Evolutionary conservation across 2,113 vertebrate genomes (phyloP).

Genomic region (Rhinogobius similis): DNA sequence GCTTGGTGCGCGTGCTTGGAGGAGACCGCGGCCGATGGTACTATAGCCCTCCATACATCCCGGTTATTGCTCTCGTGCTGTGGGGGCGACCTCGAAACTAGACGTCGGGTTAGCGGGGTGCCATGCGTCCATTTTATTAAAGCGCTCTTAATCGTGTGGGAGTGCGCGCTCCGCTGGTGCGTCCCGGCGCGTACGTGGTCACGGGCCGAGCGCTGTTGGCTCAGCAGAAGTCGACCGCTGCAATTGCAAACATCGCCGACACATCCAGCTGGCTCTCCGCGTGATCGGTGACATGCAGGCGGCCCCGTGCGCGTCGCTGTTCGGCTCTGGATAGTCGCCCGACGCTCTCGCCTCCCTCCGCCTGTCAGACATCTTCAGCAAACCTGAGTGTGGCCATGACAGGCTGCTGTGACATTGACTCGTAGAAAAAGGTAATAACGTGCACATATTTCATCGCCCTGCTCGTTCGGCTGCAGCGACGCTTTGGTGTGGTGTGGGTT

Average conservation of each 20-base stretch:
- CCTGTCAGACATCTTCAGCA: conserved; percentile 25
- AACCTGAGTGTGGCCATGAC: conserved; percentile 27
- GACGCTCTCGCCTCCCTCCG: conserved; percentile 24
- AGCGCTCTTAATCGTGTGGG: neutral
- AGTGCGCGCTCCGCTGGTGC: neutral
- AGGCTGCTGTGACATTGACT: conserved; percentile 61
- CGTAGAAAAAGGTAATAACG: conserved; percentile 33
- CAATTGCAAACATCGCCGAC: conserved; percentile 47
- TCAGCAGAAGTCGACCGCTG: conserved; percentile 54
- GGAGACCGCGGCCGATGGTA: conserved; percentile 49
- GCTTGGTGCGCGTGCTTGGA: conserved; percentile 68
- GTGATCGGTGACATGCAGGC: conserved; percentile 15
- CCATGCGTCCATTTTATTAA: neutral
- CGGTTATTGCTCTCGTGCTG: conserved; percentile 66
- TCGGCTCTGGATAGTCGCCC: conserved; percentile 17
- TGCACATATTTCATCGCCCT: conserved; percentile 35
- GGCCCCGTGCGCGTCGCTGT: conserved; percentile 4
- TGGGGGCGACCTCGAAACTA: conserved; percentile 48
- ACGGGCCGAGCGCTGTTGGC: conserved; percentile 52
- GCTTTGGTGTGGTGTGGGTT: conserved; percentile 7
- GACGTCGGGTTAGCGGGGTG: conserved; percentile 69
- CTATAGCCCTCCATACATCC: conserved; percentile 52
- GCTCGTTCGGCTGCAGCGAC: conserved; percentile 43
- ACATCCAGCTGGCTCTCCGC: conserved; percentile 34
- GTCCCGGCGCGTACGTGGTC: conserved; percentile 21